phyloP scores from a whole-genome alignment of 2,113 vertebrate genomes.

The Otis tarda region DNA sequence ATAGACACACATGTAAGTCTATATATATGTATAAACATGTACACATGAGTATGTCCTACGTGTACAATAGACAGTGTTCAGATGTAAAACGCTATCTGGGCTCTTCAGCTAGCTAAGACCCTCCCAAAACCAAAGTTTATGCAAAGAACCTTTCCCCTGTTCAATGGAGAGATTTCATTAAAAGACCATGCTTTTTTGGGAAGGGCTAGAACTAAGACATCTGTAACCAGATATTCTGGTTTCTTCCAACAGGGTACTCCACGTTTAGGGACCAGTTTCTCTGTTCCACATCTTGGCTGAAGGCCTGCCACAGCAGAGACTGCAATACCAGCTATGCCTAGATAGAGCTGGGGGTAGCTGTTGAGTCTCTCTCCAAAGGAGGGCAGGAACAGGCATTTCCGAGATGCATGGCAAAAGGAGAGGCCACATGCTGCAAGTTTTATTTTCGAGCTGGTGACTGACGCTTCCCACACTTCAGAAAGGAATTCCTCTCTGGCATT shows the following conservation, averaged over 20 bases:
- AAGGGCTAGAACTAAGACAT: background rate
- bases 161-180: background rate
- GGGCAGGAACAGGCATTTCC: background rate
- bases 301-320: background rate
- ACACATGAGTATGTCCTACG: background rate
- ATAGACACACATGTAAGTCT: background rate
- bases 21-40: background rate
- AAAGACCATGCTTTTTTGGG: background rate
- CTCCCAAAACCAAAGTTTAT: background rate
- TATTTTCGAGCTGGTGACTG: background rate
- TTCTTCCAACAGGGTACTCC: background rate
- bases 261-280: background rate
- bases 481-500: background rate
- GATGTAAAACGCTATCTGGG: background rate
- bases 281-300: background rate
- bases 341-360: background rate
- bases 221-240: background rate
- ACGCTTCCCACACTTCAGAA: background rate
- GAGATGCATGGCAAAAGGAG: background rate
- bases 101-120: background rate
- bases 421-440: background rate
- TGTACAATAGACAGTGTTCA: background rate
- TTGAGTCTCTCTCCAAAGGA: background rate
- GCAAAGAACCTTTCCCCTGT: background rate
- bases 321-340: background rate